phyloP scores from a whole-genome alignment of 2,888 invertebrate genomes.

The Papilio demoleus region DNA sequence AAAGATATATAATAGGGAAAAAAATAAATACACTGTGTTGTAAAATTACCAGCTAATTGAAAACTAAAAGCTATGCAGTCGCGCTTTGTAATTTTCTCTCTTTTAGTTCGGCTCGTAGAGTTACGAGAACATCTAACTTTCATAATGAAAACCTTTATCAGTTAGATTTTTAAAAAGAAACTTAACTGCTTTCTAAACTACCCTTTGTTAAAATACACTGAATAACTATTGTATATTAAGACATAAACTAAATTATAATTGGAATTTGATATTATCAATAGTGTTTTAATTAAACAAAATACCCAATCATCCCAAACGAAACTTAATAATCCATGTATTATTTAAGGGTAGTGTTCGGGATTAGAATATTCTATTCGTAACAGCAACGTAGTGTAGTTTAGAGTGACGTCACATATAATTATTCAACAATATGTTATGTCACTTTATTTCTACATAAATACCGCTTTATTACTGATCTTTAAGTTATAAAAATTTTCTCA shows the following conservation, averaged over 20 bases:
- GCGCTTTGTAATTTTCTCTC: conserved; percentile 14
- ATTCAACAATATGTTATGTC: too few species aligned
- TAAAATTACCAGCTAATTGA: conserved; percentile 3
- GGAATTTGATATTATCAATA: not conserved
- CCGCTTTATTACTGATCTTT: too few species aligned
- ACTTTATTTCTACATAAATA: too few species aligned
- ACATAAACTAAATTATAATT: not conserved
- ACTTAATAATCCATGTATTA: conserved; percentile 13
- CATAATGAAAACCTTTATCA: conserved; percentile 7
- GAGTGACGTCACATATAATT: too few species aligned
- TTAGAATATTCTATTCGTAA: not conserved
- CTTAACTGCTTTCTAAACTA: not conserved
- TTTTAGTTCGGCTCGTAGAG: not conserved
- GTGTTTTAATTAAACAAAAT: not conserved
- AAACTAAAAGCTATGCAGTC: conserved; percentile 6
- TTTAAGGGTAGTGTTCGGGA: conserved; percentile 6
- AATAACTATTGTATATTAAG: not conserved
- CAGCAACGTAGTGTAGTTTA: too few species aligned
- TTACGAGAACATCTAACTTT: not conserved
- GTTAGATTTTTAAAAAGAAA: not conserved
- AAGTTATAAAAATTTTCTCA: too few species aligned
- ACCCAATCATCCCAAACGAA: conserved; percentile 12
- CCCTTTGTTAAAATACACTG: not conserved
- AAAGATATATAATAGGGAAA: too few species aligned
- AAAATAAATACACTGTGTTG: not conserved